These are phyloP conservation scores for Sebastiscus albofasciatus DNA, from an alignment of 2,797 vertebrate genomes.

Conservation along the genomic window DNA sequence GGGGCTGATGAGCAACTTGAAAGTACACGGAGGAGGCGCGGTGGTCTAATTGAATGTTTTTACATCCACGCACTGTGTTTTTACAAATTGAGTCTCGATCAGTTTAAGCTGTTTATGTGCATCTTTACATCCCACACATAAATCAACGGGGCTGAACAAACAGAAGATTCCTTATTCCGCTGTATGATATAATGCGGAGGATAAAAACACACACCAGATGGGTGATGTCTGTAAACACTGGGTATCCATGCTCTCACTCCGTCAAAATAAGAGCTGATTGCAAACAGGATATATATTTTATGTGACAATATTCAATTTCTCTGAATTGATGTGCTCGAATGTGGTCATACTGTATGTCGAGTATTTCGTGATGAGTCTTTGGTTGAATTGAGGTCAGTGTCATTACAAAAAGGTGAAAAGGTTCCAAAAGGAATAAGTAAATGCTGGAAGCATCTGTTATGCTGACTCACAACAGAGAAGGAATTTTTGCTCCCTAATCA, in stretches of 20 bases:
- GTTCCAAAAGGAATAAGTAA: background rate
- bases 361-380: background rate
- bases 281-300: background rate
- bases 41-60: slow-evolving; percentile 48
- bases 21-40: slow-evolving; percentile 34
- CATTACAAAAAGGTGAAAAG: slow-evolving; percentile 11
- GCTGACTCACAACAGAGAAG: slow-evolving; percentile 3
- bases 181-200: background rate
- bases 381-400: slow-evolving; percentile 1
- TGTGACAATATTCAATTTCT: background rate
- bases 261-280: slow-evolving; percentile 25
- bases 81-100: slow-evolving; percentile 39
- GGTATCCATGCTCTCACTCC: background rate
- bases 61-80: slow-evolving; percentile 32
- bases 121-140: slow-evolving; percentile 30
- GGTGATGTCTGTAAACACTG: slow-evolving; percentile 10
- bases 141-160: slow-evolving; percentile 8
- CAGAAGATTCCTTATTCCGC: background rate
- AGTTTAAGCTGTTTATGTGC: slow-evolving; percentile 35
- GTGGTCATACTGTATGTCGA: background rate
- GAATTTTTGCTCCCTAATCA: background rate
- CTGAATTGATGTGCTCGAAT: background rate
- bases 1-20: slow-evolving; percentile 36
- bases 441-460: background rate
- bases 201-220: background rate